Evolutionary conservation across 2,113 vertebrate species (phyloP), one percentile per base, ranked within the genome.

Genomic region (Puntigrus tetrazona): DNA sequence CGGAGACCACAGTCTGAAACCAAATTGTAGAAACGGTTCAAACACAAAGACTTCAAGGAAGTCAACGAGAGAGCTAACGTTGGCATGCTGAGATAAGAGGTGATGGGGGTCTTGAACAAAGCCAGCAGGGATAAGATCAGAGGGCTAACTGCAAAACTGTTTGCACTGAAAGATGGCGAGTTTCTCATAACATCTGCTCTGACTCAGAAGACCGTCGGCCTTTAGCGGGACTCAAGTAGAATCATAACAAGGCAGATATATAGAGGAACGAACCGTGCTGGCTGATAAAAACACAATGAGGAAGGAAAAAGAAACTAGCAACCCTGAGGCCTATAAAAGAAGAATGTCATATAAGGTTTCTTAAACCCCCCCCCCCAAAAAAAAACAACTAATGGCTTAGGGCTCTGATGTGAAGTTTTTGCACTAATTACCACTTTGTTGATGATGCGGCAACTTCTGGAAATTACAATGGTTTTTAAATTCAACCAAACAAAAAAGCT

Each of bases 1-100:
- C 93, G 91, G 75, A 85, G 90, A 38, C 95, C 95, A 83, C 95
- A 95, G 14, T 85, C 95, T 95, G 83, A 90, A 84, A 81, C 10
- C 73, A 73, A 82, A 67, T 38, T 31, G 10, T 25, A 45, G 6
- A 50, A 63, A 43, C 1, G 13, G 55, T 20, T 79, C 14, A 67
- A 47, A 22, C 41, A 22, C 59, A 47, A 9, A 34, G 18, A 75
- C 14, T 75, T 50, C 45, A 29, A 50, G 67, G 13, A 73, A 75
- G 27, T 50, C 67, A 36, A 50, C 16, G 14, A 43, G 45, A 65
- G 36, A 10, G 10, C 20, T 6, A 7, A 8, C 13, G 41, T 20
- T 7, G 57, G 36, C 8, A 65, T 67, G 77, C 78, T 29, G 41
- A 80, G 78, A 67, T 34, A 59, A 67, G 41, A 80, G 59, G 78